Evolutionary conservation across 2,888 invertebrate species (phyloP).

Genomic region (Tenthredo mesomela): DNA sequence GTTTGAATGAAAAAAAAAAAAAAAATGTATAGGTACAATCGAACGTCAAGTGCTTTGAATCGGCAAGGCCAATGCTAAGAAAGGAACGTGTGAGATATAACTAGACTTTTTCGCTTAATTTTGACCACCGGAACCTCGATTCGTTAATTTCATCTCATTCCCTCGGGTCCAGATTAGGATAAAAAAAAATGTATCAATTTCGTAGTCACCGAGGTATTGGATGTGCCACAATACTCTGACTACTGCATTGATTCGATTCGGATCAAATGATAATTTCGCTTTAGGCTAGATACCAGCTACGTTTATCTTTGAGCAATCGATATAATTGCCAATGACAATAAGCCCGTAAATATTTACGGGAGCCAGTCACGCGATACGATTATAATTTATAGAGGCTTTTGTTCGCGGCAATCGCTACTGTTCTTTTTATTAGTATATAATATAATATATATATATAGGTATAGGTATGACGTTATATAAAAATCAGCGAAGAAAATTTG

Average conservation of each 20-base stretch:
- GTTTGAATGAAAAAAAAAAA: background rate
- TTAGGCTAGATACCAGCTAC: conserved; percentile 4
- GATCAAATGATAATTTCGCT: background rate
- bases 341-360: background rate
- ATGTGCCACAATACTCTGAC: background rate
- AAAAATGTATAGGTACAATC: background rate
- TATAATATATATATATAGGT: background rate
- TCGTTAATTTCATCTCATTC: conserved; percentile 25
- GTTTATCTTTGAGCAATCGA: conserved; percentile 23
- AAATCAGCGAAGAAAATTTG: background rate
- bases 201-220: too few species aligned
- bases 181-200: background rate
- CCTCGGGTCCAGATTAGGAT: background rate
- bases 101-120: background rate
- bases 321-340: conserved; percentile 27
- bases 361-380: conserved; percentile 25
- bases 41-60: background rate
- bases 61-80: background rate
- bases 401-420: conserved; percentile 1
- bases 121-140: background rate
- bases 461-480: background rate
- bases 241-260: background rate
- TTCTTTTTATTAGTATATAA: background rate
- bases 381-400: background rate
- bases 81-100: background rate